A percentile compares a stretch with the other conserved stretches of the same genome.
Evolutionary conservation across 2,113 vertebrate species (phyloP).

Genomic region (Sphyrna mokarran): DNA sequence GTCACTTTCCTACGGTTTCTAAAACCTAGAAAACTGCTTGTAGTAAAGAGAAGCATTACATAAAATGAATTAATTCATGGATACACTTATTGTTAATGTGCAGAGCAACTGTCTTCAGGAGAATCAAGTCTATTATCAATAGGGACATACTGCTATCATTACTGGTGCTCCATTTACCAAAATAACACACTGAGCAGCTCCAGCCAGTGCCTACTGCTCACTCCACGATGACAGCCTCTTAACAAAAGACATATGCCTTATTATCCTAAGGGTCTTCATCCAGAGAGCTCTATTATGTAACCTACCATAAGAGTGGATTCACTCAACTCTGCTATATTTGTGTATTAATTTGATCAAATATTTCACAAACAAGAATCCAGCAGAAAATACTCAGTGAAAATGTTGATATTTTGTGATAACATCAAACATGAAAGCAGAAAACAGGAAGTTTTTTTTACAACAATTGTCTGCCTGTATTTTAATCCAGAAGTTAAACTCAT

Average conservation of each 20-base stretch:
- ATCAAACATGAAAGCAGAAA: neutral
- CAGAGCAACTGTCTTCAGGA: neutral
- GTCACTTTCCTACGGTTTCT: neutral
- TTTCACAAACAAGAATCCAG: neutral
- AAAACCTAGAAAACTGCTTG: neutral
- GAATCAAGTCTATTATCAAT: neutral
- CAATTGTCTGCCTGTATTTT: neutral
- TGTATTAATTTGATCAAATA: neutral
- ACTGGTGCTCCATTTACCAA: neutral
- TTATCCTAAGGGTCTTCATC: neutral
- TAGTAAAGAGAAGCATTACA: neutral
- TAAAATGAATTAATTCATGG: neutral
- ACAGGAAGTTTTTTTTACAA: neutral
- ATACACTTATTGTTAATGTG: neutral
- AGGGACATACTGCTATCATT: neutral
- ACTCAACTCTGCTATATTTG: neutral
- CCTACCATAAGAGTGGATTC: neutral
- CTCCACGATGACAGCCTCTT: neutral
- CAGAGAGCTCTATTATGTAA: neutral
- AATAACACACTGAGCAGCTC: neutral
- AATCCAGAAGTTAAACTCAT: neutral
- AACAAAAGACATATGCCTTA: neutral
- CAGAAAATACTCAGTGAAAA: neutral
- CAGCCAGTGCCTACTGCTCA: neutral
- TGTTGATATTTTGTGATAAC: neutral